Conservation (phyloP, 1,140 invertebrate genomes). For the Oryctes rhinoceros region DNA sequence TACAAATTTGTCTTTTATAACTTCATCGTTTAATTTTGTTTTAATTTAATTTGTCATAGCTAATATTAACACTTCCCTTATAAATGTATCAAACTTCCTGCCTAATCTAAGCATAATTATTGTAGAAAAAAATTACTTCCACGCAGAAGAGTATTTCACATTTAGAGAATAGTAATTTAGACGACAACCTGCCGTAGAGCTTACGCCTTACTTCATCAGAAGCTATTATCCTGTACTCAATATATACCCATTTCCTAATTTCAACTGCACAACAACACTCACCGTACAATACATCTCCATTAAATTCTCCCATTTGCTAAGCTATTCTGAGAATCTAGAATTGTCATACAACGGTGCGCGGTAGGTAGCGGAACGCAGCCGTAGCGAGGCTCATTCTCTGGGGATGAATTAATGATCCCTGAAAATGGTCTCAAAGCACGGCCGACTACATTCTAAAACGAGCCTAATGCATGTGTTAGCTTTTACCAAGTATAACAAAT, state of each 20-base stretch:
- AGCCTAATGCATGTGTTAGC: conserved; percentile 31
- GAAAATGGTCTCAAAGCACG: conserved; percentile 33
- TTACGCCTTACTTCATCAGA: not conserved
- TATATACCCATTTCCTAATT: conserved; percentile 27
- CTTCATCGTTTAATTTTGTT: no score
- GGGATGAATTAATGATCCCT: conserved; percentile 35
- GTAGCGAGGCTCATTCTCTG: conserved; percentile 21
- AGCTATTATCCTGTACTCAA: conserved; percentile 13
- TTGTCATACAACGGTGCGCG: conserved; percentile 13
- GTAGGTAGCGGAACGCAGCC: conserved; percentile 11
- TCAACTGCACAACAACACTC: conserved; percentile 23
- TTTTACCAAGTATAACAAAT: not conserved
- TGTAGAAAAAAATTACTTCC: no score
- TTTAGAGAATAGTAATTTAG: no score
- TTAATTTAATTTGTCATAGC: no score
- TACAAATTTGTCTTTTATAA: no score
- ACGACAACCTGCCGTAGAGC: not conserved
- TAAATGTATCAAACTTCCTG: no score
- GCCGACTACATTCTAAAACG: conserved; percentile 25
- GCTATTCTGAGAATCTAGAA: conserved; percentile 27
- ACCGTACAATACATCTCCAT: conserved; percentile 35
- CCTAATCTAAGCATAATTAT: no score
- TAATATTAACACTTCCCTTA: no score
- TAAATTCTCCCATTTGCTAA: conserved; percentile 30
- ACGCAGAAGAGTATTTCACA: no score